phyloP scores from a whole-genome alignment of 2,797 vertebrate species.

The Sebastes minor region DNA sequence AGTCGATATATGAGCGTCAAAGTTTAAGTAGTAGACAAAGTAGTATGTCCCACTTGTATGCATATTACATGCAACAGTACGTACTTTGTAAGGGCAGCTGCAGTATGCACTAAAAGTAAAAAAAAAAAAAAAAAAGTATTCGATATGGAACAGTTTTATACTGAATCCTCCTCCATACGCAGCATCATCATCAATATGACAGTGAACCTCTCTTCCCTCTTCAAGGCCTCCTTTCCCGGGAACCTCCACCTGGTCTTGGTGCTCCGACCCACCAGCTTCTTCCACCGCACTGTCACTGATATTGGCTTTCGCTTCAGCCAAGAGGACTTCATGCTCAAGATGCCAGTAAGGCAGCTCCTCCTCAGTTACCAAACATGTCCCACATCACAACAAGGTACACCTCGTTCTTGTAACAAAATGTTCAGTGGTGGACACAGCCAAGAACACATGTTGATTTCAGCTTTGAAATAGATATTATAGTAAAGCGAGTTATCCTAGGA shows the following conservation, averaged over 20 bases:
- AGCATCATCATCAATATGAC: not conserved
- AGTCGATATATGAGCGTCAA: too few relatives aligned
- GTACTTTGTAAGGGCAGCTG: too few relatives aligned
- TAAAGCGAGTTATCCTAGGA: not conserved
- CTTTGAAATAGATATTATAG: not conserved
- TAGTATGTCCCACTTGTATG: too few relatives aligned
- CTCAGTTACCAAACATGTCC: slow-evolving; percentile 70
- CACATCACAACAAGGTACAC: slow-evolving; percentile 54
- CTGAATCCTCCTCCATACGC: not conserved
- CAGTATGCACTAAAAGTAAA: accelerated
- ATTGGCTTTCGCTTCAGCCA: slow-evolving; percentile 97
- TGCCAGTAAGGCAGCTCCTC: slow-evolving; percentile 87
- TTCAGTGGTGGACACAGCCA: slow-evolving; percentile 34
- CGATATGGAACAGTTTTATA: not conserved
- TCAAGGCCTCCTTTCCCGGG: slow-evolving; percentile 93
- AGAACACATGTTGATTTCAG: not conserved
- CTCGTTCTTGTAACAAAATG: slow-evolving; percentile 34
- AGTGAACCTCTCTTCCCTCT: not conserved
- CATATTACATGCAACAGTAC: too few relatives aligned
- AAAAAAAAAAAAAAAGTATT: too few relatives aligned
- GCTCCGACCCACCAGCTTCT: slow-evolving; percentile 94
- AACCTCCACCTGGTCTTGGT: slow-evolving; percentile 95
- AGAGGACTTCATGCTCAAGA: slow-evolving; percentile 96
- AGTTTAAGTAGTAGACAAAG: too few relatives aligned
- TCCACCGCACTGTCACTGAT: slow-evolving; percentile 96